A percentile compares a stretch with the other conserved stretches of the same genome.
Conservation (phyloP, 2,888 invertebrate species). For the Macroteleia sp. region DNA sequence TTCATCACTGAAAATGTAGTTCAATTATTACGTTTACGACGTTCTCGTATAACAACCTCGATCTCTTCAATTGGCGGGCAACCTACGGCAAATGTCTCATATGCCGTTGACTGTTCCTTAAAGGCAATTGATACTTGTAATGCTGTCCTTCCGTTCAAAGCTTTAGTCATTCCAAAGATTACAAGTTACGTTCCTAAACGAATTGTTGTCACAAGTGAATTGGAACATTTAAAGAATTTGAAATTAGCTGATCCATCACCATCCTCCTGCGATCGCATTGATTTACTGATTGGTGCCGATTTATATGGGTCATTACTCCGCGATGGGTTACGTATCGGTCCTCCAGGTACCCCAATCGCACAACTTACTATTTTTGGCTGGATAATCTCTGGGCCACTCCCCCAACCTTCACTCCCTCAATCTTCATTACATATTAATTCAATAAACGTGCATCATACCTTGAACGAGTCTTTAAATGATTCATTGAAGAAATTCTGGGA, state of each 20-base stretch:
- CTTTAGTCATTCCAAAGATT: slow-evolving; percentile 26
- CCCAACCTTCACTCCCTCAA: background rate
- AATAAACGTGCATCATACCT: slow-evolving; percentile 11
- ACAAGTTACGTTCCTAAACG: slow-evolving; percentile 20
- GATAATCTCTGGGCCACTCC: slow-evolving; percentile 22
- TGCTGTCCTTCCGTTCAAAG: background rate
- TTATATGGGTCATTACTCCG: slow-evolving; percentile 14
- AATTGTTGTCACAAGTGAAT: background rate
- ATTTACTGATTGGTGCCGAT: slow-evolving; percentile 19
- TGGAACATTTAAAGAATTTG: slow-evolving; percentile 7
- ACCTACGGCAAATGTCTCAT: background rate
- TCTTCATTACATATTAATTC: background rate
- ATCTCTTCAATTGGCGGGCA: slow-evolving; percentile 49
- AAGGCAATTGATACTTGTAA: slow-evolving; percentile 6
- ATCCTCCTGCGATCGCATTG: background rate
- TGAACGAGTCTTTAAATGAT: slow-evolving; percentile 5
- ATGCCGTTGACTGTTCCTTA: slow-evolving; percentile 6
- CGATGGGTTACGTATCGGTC: background rate
- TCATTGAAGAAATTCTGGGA: slow-evolving; percentile 11
- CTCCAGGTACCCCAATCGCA: background rate
- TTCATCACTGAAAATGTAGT: slow-evolving; percentile 52
- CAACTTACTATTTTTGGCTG: slow-evolving; percentile 15
- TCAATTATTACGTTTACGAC: slow-evolving; percentile 34
- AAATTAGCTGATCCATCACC: slow-evolving; percentile 13
- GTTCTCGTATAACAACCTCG: slow-evolving; percentile 23